These are phyloP conservation scores for Epinotia ramella DNA, from an alignment of 2,888 invertebrate genomes.

Conservation along the genomic window DNA sequence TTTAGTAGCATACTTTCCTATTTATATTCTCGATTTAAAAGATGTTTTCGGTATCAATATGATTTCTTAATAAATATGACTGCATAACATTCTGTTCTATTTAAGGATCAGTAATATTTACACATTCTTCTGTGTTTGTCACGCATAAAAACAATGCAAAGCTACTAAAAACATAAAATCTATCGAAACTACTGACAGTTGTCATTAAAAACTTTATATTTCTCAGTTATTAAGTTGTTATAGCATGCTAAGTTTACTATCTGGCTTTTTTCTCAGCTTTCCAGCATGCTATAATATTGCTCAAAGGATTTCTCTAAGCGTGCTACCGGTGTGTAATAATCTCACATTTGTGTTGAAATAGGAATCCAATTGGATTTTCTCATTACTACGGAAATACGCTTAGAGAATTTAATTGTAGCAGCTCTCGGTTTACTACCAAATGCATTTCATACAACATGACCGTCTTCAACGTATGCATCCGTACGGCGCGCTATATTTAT, in stretches of 20 bases:
- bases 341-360: no score
- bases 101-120: constrained; percentile 10
- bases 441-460: constrained; percentile 72
- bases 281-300: constrained; percentile 3
- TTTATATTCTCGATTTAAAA: not conserved
- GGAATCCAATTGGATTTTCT: no score
- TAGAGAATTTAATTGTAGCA: constrained; percentile 8
- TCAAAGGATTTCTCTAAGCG: not conserved
- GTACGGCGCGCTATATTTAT: constrained; percentile 50
- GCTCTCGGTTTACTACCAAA: constrained; percentile 59
- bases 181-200: constrained; percentile 71
- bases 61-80: not conserved
- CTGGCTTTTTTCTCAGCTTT: constrained; percentile 1
- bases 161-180: constrained; percentile 68
- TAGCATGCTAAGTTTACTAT: constrained; percentile 11
- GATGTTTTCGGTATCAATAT: not conserved
- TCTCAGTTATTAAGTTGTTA: constrained; percentile 56
- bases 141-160: constrained; percentile 60
- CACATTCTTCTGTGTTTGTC: constrained; percentile 25
- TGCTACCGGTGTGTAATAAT: not conserved
- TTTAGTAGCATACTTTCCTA: not conserved
- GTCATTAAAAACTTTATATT: constrained; percentile 63
- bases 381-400: not conserved
- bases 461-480: constrained; percentile 50
- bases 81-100: not conserved